Evolutionary conservation across 2,113 vertebrate genomes (phyloP).

Genomic region (Leptocoma aspasia): DNA sequence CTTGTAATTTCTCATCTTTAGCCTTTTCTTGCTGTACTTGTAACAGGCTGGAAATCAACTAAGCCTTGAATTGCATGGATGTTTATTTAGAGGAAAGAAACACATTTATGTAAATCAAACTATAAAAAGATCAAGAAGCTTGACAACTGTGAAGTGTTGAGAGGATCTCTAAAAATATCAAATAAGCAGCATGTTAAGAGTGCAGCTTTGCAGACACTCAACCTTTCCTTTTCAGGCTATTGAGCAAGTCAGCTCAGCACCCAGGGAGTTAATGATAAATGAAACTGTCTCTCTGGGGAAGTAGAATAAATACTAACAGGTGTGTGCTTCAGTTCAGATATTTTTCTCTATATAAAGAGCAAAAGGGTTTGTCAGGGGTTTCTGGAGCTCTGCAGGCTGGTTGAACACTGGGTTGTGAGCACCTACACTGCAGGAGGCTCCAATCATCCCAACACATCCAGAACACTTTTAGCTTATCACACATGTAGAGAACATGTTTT

Average conservation of each 20-base stretch:
- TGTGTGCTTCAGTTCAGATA: background rate
- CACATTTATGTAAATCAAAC: conserved; percentile 23
- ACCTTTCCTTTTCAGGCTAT: background rate
- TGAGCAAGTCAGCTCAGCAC: background rate
- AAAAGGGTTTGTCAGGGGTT: background rate
- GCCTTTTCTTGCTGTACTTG: background rate
- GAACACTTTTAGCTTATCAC: background rate
- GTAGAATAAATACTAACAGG: background rate
- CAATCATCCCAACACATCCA: background rate
- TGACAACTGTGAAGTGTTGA: background rate
- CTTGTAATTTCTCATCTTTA: background rate
- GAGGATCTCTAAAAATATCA: conserved; percentile 17
- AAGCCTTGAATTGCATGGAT: background rate
- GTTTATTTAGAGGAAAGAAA: conserved; percentile 17
- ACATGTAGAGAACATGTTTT: background rate
- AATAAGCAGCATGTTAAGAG: background rate
- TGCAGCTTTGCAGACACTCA: background rate
- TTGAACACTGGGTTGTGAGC: background rate
- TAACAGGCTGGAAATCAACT: background rate
- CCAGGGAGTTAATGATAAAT: background rate
- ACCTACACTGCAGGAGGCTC: background rate
- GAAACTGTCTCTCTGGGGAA: background rate
- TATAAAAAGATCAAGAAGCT: conserved; percentile 31
- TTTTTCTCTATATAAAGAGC: background rate
- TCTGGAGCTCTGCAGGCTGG: background rate